Evolutionary conservation across 2,888 invertebrate species (phyloP).

Genomic region (Anoplius nigerrimus): DNA sequence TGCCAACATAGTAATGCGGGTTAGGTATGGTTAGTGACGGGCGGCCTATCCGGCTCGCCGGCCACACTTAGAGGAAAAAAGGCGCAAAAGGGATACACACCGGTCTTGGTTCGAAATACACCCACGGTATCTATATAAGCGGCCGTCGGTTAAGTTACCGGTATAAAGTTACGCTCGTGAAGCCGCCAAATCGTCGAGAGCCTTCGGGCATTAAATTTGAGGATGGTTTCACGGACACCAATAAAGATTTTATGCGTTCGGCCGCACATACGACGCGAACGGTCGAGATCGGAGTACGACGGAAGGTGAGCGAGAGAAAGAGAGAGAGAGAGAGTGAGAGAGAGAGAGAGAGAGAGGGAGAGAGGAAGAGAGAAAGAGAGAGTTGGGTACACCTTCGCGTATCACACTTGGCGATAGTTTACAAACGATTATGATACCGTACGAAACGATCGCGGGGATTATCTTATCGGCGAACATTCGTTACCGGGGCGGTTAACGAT

Average conservation of each 20-base stretch:
- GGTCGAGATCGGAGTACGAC: constrained; percentile 24
- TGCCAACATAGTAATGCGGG: constrained; percentile 23
- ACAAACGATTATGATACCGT: constrained; percentile 2
- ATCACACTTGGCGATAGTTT: background rate
- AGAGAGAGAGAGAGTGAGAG: background rate
- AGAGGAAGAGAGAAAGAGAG: background rate
- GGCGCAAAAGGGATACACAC: constrained; percentile 21
- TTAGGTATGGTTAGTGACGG: constrained; percentile 21
- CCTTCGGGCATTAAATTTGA: constrained; percentile 43
- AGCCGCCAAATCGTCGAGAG: constrained; percentile 40
- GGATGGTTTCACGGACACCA: constrained; percentile 42
- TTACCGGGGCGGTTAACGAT: no score
- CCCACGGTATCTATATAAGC: constrained; percentile 27
- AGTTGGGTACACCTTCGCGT: background rate
- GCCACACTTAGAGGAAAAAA: constrained; percentile 12
- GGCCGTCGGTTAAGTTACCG: constrained; percentile 43
- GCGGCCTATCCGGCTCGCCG: constrained; percentile 9
- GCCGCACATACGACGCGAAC: no score
- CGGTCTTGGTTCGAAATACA: constrained; percentile 29
- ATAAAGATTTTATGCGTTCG: constrained; percentile 43
- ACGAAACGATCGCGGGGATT: no score
- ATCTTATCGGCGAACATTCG: no score
- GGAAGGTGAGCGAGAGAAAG: background rate
- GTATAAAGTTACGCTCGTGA: constrained; percentile 41
- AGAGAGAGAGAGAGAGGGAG: background rate